phyloP scores from a whole-genome alignment of 2,888 invertebrate species.

The Girardia tigrina region DNA sequence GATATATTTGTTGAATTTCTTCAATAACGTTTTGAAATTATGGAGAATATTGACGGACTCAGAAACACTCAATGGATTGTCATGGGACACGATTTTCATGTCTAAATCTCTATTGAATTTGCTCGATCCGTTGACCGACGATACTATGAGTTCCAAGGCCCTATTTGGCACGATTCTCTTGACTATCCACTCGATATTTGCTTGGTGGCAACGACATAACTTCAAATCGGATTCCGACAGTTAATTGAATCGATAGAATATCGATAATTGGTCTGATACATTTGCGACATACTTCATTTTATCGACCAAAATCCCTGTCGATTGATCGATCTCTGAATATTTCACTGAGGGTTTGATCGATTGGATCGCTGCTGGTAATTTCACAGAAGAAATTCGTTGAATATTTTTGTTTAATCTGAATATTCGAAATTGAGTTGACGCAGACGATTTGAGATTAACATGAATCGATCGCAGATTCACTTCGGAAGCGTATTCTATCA shows the following conservation, averaged over 20 bases:
- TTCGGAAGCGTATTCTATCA: not conserved
- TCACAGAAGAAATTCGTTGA: not conserved
- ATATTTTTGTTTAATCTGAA: not conserved
- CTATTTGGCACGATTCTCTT: not conserved
- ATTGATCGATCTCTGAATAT: not conserved
- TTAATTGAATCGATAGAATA: not conserved
- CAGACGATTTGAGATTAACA: not conserved
- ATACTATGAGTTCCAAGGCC: not conserved
- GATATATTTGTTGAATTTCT: not conserved
- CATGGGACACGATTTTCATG: not conserved
- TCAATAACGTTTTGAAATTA: too few species aligned
- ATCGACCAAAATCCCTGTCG: not conserved
- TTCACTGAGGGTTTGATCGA: not conserved
- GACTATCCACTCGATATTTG: not conserved
- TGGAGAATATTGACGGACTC: too few species aligned
- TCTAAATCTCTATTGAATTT: not conserved
- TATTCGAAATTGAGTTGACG: not conserved
- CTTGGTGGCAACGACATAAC: not conserved
- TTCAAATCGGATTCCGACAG: not conserved
- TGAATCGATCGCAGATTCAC: too few species aligned
- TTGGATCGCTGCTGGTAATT: not conserved
- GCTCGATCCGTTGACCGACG: not conserved
- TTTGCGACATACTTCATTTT: not conserved
- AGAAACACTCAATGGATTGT: too few species aligned
- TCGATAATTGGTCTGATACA: not conserved